Evolutionary conservation across 2,888 invertebrate genomes (phyloP).

Genomic region (Tigriopus californicus): DNA sequence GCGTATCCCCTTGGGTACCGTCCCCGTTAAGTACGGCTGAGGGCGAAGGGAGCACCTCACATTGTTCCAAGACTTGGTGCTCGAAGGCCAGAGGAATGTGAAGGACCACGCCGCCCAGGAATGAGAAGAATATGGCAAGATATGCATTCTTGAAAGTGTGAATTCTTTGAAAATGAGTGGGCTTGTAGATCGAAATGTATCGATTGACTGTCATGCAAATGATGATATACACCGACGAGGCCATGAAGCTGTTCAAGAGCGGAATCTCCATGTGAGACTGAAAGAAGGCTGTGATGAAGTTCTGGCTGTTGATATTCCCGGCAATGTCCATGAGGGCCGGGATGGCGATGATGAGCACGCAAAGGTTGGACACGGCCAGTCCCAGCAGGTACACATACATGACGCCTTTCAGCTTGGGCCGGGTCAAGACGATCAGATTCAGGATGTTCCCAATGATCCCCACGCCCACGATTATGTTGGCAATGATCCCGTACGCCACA

Average conservation of each 20-base stretch:
- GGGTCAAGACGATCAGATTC: slow-evolving; percentile 31
- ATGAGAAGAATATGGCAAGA: slow-evolving; percentile 26
- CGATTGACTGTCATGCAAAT: slow-evolving; percentile 33
- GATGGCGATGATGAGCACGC: slow-evolving; percentile 31
- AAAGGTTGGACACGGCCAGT: slow-evolving; percentile 29
- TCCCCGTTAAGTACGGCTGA: no score
- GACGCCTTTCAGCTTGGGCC: slow-evolving; percentile 29
- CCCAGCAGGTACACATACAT: slow-evolving; percentile 31
- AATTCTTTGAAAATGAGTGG: slow-evolving; percentile 26
- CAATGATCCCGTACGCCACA: slow-evolving; percentile 28
- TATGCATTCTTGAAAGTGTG: slow-evolving; percentile 26
- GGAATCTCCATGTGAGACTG: slow-evolving; percentile 31
- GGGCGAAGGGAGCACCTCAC: neutral
- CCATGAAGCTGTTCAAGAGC: slow-evolving; percentile 32
- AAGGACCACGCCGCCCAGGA: slow-evolving; percentile 26
- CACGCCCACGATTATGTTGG: slow-evolving; percentile 29
- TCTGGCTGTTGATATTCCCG: slow-evolving; percentile 17
- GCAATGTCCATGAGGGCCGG: slow-evolving; percentile 27
- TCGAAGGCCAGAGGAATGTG: slow-evolving; percentile 29
- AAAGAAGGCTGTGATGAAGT: slow-evolving; percentile 9
- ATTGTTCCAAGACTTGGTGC: slow-evolving; percentile 23
- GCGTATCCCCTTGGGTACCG: no score
- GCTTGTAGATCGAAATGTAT: slow-evolving; percentile 32
- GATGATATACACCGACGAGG: slow-evolving; percentile 33
- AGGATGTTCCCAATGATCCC: slow-evolving; percentile 32